Conservation (phyloP, 37 sponge, comb jelly and placozoan species). For the Haliclona indistincta region DNA sequence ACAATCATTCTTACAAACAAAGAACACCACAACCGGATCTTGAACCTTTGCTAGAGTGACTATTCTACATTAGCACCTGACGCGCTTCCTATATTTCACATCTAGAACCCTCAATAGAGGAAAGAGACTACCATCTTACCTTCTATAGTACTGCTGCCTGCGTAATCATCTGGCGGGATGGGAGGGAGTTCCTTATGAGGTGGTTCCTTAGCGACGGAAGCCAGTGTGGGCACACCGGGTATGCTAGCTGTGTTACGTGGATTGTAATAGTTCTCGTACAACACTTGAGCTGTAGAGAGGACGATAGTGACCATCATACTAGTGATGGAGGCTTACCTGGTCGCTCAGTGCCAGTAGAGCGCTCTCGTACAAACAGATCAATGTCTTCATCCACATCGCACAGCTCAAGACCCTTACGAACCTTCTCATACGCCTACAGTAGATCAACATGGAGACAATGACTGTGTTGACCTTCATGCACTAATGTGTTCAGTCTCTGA, state of each 20-base stretch:
- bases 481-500: too few relatives aligned
- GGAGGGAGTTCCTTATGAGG: conserved; percentile 7
- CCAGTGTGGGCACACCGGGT: conserved; percentile 1
- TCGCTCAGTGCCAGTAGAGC: conserved; percentile 61
- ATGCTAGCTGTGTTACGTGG: conserved; percentile 10
- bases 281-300: conserved; percentile 28
- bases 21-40: too few relatives aligned
- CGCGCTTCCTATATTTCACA: too few relatives aligned
- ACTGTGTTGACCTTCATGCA: too few relatives aligned
- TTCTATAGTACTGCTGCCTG: too few relatives aligned
- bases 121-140: too few relatives aligned
- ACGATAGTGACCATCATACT: neutral
- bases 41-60: too few relatives aligned
- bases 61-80: too few relatives aligned
- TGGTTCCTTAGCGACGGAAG: neutral
- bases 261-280: conserved; percentile 84
- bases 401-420: conserved; percentile 74
- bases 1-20: too few relatives aligned
- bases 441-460: neutral
- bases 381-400: conserved; percentile 89
- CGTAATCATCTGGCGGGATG: neutral
- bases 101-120: too few relatives aligned
- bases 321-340: conserved; percentile 45
- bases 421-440: conserved; percentile 58
- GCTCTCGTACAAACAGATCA: conserved; percentile 80